Evolutionary conservation across 2,113 vertebrate species (phyloP).

Genomic region (Sylvia atricapilla): DNA sequence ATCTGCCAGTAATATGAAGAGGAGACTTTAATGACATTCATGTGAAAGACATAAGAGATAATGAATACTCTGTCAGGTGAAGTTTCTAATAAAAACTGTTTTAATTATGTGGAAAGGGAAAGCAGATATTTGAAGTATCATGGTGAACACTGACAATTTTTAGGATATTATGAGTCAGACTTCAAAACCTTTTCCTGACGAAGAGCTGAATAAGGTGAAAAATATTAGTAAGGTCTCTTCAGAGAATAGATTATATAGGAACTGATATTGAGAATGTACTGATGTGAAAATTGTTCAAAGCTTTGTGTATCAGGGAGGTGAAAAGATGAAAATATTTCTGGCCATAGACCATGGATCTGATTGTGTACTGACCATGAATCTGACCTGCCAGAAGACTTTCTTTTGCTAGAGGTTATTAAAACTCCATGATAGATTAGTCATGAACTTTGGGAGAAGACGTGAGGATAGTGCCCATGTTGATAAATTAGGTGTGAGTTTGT

Average conservation of each 20-base stretch:
- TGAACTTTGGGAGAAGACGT: background rate
- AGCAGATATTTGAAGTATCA: background rate
- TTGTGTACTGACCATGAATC: background rate
- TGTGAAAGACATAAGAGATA: background rate
- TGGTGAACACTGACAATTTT: background rate
- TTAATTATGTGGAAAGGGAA: background rate
- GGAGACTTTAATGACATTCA: background rate
- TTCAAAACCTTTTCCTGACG: background rate
- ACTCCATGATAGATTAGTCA: background rate
- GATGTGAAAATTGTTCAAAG: conserved; percentile 1
- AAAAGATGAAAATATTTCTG: background rate
- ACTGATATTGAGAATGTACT: background rate
- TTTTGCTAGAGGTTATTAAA: background rate
- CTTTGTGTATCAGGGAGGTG: background rate
- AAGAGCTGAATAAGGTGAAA: background rate
- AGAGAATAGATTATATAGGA: background rate
- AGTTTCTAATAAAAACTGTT: background rate
- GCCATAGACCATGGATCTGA: background rate
- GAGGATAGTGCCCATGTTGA: background rate
- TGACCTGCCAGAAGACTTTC: background rate
- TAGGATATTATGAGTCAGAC: background rate
- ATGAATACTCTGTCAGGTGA: background rate
- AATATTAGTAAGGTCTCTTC: background rate
- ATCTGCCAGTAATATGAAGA: background rate
- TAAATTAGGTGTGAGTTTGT: background rate